Percentiles rank a stretch among this genome's conserved stretches.
These are phyloP conservation scores for Larimichthys crocea DNA, from an alignment of 2,113 vertebrate species.

Conservation along the genomic window DNA sequence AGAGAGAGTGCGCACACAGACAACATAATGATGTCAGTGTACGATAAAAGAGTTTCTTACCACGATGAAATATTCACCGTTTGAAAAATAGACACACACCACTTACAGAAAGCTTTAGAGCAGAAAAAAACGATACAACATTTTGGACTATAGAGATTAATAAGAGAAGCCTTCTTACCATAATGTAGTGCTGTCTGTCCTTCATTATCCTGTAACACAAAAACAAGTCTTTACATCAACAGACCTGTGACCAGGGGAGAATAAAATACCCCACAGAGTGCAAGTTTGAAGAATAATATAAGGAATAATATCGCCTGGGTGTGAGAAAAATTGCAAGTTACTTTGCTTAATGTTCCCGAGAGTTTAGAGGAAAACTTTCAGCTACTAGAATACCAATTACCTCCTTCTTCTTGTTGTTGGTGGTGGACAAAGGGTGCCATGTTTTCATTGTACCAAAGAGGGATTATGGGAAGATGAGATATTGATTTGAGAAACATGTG, in stretches of 20 bases:
- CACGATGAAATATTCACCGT: constrained; percentile 10
- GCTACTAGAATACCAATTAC: constrained; percentile 38
- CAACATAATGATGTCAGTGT: constrained; percentile 35
- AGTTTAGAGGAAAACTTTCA: constrained; percentile 37
- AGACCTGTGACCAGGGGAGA: constrained; percentile 27
- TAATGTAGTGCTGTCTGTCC: constrained; percentile 98
- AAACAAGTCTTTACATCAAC: constrained; percentile 59
- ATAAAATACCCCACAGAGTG: constrained; percentile 26
- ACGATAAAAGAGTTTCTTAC: constrained; percentile 14
- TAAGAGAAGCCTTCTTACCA: constrained; percentile 86
- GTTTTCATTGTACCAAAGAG: constrained; percentile 40
- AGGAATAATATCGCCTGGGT: not conserved
- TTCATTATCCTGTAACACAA: constrained; percentile 91
- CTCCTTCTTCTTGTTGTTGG: constrained; percentile 3
- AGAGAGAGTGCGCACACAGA: not conserved
- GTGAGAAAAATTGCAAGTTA: constrained; percentile 11
- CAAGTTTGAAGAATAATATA: constrained; percentile 28
- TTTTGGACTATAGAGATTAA: not conserved
- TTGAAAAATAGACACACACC: constrained; percentile 9
- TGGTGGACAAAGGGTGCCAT: not conserved
- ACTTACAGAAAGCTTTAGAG: constrained; percentile 14
- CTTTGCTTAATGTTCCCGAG: constrained; percentile 19
- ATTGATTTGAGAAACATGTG: constrained; percentile 69
- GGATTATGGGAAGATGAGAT: constrained; percentile 74
- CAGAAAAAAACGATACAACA: constrained; percentile 11